Conservation (phyloP, 2,797 vertebrate species). For the Gobionotothen gibberifrons region DNA sequence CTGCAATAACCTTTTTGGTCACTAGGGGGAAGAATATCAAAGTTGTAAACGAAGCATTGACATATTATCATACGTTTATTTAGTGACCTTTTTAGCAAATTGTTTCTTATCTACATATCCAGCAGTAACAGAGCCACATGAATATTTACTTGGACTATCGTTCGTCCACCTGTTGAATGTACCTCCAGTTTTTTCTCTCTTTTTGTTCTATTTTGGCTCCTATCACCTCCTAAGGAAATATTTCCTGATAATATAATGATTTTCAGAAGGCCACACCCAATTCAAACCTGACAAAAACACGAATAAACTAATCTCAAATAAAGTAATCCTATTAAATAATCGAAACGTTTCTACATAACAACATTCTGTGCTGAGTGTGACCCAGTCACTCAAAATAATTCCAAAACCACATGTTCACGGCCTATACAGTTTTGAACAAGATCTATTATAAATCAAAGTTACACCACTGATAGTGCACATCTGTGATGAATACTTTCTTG, state of each 20-base stretch:
- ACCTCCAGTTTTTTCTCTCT: background rate
- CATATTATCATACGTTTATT: background rate
- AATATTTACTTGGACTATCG: background rate
- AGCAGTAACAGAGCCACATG: background rate
- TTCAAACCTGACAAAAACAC: background rate
- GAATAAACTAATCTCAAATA: background rate
- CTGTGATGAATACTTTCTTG: background rate
- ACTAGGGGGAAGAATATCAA: conserved; percentile 3
- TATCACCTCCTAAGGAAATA: background rate
- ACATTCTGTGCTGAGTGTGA: background rate
- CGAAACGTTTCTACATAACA: background rate
- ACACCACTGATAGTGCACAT: background rate
- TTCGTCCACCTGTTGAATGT: background rate
- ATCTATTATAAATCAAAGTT: background rate
- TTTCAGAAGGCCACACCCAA: too few relatives aligned
- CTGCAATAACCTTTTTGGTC: background rate
- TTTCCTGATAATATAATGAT: background rate
- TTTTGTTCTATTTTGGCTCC: background rate
- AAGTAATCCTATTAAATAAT: too few relatives aligned
- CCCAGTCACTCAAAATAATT: background rate
- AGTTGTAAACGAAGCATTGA: background rate
- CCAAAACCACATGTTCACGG: background rate
- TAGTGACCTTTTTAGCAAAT: background rate
- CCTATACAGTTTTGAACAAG: background rate
- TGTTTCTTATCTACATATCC: background rate